phyloP scores from a whole-genome alignment of 2,113 vertebrate species.

The Oreamnos americanus region DNA sequence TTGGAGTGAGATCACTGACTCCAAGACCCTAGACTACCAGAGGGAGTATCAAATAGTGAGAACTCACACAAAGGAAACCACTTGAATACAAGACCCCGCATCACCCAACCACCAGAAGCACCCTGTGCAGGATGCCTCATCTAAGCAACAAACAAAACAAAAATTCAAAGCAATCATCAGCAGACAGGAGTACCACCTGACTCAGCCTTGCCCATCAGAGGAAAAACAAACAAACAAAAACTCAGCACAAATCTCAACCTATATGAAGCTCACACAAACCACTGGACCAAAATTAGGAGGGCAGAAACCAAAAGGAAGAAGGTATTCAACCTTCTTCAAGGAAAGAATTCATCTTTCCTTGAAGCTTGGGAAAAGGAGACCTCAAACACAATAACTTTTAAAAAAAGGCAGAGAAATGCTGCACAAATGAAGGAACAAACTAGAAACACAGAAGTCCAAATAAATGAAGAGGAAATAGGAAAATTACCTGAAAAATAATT shows the following conservation, averaged over 20 bases:
- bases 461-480: not conserved
- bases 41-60: not conserved
- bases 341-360: not conserved
- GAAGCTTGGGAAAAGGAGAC: not conserved
- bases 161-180: not conserved
- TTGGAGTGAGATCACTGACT: not conserved
- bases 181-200: not conserved
- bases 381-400: not conserved
- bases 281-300: not conserved
- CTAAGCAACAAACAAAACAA: not conserved
- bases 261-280: not conserved
- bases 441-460: not conserved
- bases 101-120: not conserved
- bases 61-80: not conserved
- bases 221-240: not conserved
- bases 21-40: not conserved
- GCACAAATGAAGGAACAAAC: not conserved
- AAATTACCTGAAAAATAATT: not conserved
- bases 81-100: not conserved
- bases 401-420: not conserved
- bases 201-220: not conserved
- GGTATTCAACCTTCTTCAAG: not conserved
- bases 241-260: not conserved
- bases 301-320: not conserved
- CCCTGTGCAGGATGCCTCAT: not conserved